Base-by-base conservation (phyloP, 2,113 vertebrate species). In the Paedocypris sp. region DNA sequence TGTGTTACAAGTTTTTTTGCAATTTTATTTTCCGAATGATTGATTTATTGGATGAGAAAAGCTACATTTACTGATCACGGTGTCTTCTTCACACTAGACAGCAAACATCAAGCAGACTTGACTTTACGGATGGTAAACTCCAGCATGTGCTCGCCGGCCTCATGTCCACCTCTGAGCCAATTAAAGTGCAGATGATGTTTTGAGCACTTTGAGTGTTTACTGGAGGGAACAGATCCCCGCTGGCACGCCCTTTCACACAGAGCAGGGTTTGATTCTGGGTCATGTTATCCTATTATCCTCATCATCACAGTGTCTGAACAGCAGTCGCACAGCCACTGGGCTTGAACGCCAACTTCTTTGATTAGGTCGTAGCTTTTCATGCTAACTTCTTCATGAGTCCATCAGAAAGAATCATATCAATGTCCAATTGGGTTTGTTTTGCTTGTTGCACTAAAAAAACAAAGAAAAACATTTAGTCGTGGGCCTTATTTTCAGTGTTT, bases 111-210 rank as follows among this genome's bases (percentile, higher is more conserved):
- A n/a, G n/a, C n/a, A n/a, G n/a, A n/a, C n/a, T n/a, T n/a, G n/a
- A n/a, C n/a, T n/a, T n/a, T n/a, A n/a, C n/a, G n/a, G n/a, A n/a
- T n/a, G n/a, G n/a, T 69, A 71, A 69, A 74, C 56, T 68, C 52
- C 36, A 59, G 57, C 33, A 46, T 41, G 23, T 47, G 23, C 47
- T 22, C 33, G 23, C 15, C 10, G 2, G 29, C 57, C 56, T 36
- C 22, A 47, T 51, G 26, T 28, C 49, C 57, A 67, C 50, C 29
- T 41, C 52, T 26, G 56, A 71, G 59, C 61, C 68, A 56, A 70
- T 72, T 64, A 59, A 35, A 42, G 33, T 5, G 25, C 62, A 67
- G 50, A 64, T 48, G 43, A 60, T 68, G 48, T 56, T 52, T 48
- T 6, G 23, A 11, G 25, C 39, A 13, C 28, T 36, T 41, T 52